Conservation (phyloP, 2,888 invertebrate species). For the Drosophila diplacantha region DNA sequence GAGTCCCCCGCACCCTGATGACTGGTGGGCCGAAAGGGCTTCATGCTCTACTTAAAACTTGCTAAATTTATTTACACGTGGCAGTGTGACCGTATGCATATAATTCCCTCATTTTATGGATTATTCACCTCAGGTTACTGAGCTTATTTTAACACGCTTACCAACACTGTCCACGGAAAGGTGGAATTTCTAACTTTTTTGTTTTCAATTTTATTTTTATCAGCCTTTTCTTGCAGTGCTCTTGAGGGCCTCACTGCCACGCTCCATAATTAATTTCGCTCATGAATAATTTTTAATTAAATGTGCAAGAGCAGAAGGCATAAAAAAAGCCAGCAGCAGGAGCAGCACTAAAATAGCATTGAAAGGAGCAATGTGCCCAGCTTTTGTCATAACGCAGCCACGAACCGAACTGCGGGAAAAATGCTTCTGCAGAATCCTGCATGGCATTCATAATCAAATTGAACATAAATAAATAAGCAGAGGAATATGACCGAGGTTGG, state of each 20-base stretch:
- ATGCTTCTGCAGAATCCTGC: slow-evolving; percentile 5
- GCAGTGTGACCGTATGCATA: neutral
- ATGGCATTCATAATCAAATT: slow-evolving; percentile 39
- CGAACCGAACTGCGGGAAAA: neutral
- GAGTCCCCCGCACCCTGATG: neutral
- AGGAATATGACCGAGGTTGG: neutral
- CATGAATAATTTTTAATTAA: slow-evolving; percentile 73
- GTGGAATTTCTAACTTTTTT: neutral
- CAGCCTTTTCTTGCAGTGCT: slow-evolving; percentile 19
- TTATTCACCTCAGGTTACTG: too few species aligned
- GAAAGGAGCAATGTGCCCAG: slow-evolving; percentile 28
- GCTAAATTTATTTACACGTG: neutral
- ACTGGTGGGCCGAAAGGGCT: neutral
- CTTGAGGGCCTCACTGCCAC: slow-evolving; percentile 15
- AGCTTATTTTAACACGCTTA: neutral
- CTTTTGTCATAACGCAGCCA: slow-evolving; percentile 11
- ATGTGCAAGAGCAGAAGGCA: slow-evolving; percentile 40
- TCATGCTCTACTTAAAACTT: neutral
- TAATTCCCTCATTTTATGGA: too few species aligned
- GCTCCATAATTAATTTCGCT: slow-evolving; percentile 69
- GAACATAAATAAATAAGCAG: slow-evolving; percentile 33
- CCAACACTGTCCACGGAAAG: neutral
- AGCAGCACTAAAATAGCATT: slow-evolving; percentile 35
- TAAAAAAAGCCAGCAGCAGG: slow-evolving; percentile 7
- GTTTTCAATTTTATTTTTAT: neutral